Conservation (phyloP, 2,797 vertebrate species). For the Manis javanica region DNA sequence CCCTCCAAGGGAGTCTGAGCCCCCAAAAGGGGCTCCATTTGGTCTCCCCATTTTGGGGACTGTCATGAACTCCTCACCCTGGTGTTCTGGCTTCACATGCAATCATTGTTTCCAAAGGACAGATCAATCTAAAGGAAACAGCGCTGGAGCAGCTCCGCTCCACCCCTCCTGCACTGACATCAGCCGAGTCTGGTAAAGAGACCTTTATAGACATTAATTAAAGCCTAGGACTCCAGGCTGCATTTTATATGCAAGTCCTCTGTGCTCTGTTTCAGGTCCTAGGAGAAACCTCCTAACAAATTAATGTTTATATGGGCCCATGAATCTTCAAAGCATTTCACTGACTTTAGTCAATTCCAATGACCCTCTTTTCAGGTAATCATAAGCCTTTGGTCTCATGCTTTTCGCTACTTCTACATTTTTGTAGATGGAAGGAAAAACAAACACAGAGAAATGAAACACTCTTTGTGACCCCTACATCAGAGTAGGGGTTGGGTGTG, state of each 20-base stretch:
- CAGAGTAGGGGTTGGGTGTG: fast-evolving
- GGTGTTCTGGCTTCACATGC: fast-evolving
- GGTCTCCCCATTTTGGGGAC: fast-evolving
- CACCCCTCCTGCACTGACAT: no score
- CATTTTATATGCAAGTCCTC: not conserved
- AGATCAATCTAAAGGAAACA: not conserved
- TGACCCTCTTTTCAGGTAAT: not conserved
- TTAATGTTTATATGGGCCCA: not conserved
- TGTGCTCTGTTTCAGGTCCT: slow-evolving; percentile 43
- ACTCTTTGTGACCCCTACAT: fast-evolving
- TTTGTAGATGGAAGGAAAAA: slow-evolving; percentile 13
- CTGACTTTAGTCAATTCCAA: not conserved
- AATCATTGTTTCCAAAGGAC: not conserved
- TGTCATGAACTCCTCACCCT: not conserved
- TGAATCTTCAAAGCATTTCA: slow-evolving; percentile 48
- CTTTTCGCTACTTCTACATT: not conserved
- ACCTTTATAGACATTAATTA: not conserved
- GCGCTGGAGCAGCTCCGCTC: not conserved
- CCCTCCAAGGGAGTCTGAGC: not conserved
- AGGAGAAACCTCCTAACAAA: not conserved
- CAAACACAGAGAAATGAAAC: not conserved
- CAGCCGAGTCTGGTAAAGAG: not conserved
- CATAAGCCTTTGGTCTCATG: not conserved
- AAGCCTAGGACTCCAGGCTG: not conserved
- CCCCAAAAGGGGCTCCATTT: not conserved